These are phyloP conservation scores for Tachina lurida DNA, from an alignment of 2,888 invertebrate genomes.

Conservation along the genomic window DNA sequence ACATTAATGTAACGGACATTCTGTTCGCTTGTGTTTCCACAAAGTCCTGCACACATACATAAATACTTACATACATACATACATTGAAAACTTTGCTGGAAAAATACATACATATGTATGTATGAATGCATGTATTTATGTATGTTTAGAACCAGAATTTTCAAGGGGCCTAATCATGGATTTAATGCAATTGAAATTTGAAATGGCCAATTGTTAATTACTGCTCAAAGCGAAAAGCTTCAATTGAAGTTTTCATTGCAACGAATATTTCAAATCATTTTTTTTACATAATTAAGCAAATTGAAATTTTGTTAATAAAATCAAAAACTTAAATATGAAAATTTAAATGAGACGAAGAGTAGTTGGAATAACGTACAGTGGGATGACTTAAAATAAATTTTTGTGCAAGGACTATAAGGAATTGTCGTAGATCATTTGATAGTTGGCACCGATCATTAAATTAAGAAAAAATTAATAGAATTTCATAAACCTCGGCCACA, in stretches of 20 bases:
- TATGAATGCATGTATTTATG: background rate
- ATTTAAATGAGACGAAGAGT: background rate
- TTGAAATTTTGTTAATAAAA: too few species aligned
- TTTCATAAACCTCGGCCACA: too few species aligned
- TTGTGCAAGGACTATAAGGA: too few species aligned
- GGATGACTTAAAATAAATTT: too few species aligned
- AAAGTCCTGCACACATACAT: background rate
- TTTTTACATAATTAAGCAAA: too few species aligned
- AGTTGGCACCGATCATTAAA: too few species aligned
- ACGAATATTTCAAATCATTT: background rate
- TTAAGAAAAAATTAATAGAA: too few species aligned
- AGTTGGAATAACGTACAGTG: too few species aligned
- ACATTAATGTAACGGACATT: constrained; percentile 14
- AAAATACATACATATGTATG: too few species aligned
- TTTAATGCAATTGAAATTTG: constrained; percentile 19
- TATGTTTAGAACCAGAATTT: constrained; percentile 23
- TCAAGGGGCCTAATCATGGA: constrained; percentile 40
- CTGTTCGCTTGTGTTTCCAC: background rate
- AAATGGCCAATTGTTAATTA: background rate
- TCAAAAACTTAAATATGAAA: background rate
- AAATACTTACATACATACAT: too few species aligned
- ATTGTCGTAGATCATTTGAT: too few species aligned
- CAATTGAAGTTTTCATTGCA: background rate
- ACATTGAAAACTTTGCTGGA: too few species aligned
- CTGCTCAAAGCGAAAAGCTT: background rate